Evolutionary conservation across 2,888 invertebrate genomes (phyloP), one percentile per base, ranked within the genome.

Genomic region (Lochmaea capreae): DNA sequence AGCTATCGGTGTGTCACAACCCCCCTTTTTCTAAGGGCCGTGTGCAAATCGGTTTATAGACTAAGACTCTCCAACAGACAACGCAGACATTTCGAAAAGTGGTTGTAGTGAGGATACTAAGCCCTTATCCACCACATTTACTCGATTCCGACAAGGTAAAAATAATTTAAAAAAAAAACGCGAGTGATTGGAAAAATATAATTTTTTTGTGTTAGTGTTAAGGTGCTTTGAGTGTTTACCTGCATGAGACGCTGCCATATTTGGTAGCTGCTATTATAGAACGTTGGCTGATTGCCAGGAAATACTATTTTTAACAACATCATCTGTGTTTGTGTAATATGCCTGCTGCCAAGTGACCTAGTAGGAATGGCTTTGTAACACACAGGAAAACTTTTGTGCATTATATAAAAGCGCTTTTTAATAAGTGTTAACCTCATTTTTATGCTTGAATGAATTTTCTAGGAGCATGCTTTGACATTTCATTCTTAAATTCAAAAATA

Each of bases 21-120:
- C 80, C 84, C 83, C 82, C 81, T 81, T 77, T 74, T 77, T 67
- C 77, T 82, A 46, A 79, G 90, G 89, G 90, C 89, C 90, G 90
- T 90, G 90, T 90, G 90, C 90, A 90, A 88, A 87, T 85, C 84
- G 85, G 85, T 89, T 87, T 88, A 90, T 90, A 90, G 90, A 90
- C 90, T 90, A 90, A 88, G 84, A 86, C 86, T 86, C 83, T 86
- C 86, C 82, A 85, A 85, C 84, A 86, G 85, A 85, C 85, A 86
- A 85, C 86, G 73, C 77, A 87, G 88, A 87, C 90, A 90, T 90
- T 90, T 68, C 90, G 90, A 90, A 89, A 83, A 87, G 89, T 89
- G 89, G 89, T 90, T 89, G 89, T 89, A 88, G 88, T 88, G 89
- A 88, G 87, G 79, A 88, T 88, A 87, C 88, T 87, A 87, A 81